phyloP scores from a whole-genome alignment of 2,113 vertebrate genomes.

The Brachyhypopomus occidentalis region DNA sequence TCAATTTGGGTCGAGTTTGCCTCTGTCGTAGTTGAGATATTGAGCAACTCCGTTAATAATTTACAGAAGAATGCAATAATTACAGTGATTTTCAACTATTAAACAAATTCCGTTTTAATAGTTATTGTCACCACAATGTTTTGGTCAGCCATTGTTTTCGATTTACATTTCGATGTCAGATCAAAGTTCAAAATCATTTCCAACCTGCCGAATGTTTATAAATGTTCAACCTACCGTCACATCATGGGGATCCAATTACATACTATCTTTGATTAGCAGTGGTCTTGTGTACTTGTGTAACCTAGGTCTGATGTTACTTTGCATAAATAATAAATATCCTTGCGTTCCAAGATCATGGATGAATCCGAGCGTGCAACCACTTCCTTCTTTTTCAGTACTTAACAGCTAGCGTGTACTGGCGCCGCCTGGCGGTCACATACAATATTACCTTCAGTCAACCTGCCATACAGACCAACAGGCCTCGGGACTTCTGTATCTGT shows the following conservation, averaged over 20 bases:
- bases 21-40: no score
- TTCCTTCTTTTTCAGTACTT: slow-evolving; percentile 13
- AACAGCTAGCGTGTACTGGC: background rate
- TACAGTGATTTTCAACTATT: no score
- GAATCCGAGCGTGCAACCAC: background rate
- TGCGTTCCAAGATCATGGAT: background rate
- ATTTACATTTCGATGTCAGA: no score
- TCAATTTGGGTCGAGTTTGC: no score
- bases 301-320: background rate
- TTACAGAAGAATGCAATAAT: no score
- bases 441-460: background rate
- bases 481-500: no score
- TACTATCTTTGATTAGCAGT: background rate
- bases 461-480: no score
- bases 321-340: background rate
- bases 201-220: background rate
- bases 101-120: no score
- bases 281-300: background rate
- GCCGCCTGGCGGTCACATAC: background rate
- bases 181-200: background rate
- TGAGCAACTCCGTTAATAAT: no score
- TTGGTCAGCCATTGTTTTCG: background rate
- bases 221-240: slow-evolving; percentile 30
- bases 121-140: background rate
- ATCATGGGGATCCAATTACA: background rate